Conservation (phyloP, 2,797 vertebrate species). For the Notamacropus eugenii region DNA sequence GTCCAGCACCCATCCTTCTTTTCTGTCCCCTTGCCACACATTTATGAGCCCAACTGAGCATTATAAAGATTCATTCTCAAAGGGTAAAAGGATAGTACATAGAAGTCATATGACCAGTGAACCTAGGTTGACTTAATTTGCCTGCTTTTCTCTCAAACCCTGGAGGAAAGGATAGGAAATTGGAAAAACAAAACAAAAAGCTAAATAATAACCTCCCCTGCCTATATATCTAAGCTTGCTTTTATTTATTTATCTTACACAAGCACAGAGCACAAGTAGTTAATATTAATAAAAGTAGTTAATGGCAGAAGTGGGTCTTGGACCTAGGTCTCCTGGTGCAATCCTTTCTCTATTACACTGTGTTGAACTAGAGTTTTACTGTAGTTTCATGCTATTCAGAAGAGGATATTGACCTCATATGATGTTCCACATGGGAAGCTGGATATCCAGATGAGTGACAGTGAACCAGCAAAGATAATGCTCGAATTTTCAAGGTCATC, state of each 20-base stretch:
- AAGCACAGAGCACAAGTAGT: neutral
- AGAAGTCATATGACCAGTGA: neutral
- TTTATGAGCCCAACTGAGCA: neutral
- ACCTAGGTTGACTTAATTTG: neutral
- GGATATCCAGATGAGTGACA: neutral
- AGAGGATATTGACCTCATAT: neutral
- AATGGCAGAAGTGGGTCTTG: neutral
- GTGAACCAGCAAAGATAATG: neutral
- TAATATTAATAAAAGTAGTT: neutral
- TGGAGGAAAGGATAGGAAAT: neutral
- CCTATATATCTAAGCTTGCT: neutral
- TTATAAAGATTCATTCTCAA: neutral
- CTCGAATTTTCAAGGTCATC: neutral
- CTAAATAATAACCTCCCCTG: neutral
- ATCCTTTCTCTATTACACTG: neutral
- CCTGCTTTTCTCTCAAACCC: neutral
- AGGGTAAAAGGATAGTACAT: neutral
- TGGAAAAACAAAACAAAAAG: neutral
- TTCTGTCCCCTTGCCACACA: neutral
- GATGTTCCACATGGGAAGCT: neutral
- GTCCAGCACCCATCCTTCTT: neutral
- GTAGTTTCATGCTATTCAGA: neutral
- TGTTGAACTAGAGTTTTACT: neutral
- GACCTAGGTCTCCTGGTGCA: rapidly evolving
- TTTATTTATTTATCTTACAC: neutral